A percentile compares a stretch with the other conserved stretches of the same genome.
Evolutionary conservation across 2,888 invertebrate species (phyloP).

Genomic region (Cepaea hortensis): DNA sequence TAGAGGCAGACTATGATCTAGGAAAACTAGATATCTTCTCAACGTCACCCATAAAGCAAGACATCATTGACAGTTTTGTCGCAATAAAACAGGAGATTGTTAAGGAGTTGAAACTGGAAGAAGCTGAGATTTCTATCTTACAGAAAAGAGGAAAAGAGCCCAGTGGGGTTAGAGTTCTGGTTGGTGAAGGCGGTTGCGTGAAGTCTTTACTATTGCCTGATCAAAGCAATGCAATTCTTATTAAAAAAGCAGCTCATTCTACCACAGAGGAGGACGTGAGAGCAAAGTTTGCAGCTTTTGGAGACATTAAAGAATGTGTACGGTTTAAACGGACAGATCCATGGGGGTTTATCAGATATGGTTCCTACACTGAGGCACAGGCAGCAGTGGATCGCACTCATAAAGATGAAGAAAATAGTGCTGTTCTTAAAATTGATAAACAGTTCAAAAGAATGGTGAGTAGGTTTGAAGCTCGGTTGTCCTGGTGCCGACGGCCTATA

Average conservation of each 20-base stretch:
- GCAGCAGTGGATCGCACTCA: constrained; percentile 50
- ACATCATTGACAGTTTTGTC: constrained; percentile 6
- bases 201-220: constrained; percentile 60
- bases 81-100: constrained; percentile 31
- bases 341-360: constrained; percentile 65
- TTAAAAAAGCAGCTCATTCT: constrained; percentile 49
- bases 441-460: constrained; percentile 30
- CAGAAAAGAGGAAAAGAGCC: constrained; percentile 46
- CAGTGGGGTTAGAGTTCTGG: constrained; percentile 55
- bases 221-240: constrained; percentile 58
- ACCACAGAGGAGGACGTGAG: constrained; percentile 45
- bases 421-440: constrained; percentile 50
- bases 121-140: constrained; percentile 49
- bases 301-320: constrained; percentile 53
- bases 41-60: constrained; percentile 23
- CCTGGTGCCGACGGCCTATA: constrained; percentile 60
- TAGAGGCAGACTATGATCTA: constrained; percentile 59
- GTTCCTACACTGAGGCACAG: constrained; percentile 40
- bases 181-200: constrained; percentile 59
- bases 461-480: constrained; percentile 57
- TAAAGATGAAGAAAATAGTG: constrained; percentile 51
- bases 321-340: constrained; percentile 48
- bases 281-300: constrained; percentile 56
- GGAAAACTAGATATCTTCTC: constrained; percentile 60
- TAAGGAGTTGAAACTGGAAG: constrained; percentile 48